Conservation (phyloP, 92 coral and sea anemone species). For the Umimayanthus chanpuru region DNA sequence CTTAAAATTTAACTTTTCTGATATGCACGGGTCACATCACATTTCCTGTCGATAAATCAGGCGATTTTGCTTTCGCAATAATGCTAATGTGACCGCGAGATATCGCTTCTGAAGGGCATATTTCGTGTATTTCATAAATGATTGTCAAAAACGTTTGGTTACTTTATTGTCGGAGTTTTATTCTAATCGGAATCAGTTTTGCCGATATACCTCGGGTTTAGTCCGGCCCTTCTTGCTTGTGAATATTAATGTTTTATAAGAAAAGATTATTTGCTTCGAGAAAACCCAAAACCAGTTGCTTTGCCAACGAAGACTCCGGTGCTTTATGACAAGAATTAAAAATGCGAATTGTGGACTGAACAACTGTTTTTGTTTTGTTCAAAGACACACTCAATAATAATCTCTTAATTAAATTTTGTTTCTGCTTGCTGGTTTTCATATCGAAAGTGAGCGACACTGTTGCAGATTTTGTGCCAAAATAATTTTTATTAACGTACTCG, state of each 20-base stretch:
- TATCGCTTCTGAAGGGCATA: background rate
- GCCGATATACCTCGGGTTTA: background rate
- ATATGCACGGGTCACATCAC: background rate
- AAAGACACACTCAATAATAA: background rate
- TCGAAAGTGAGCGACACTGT: too few species aligned
- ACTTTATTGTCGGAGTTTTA: background rate
- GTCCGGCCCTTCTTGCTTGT: background rate
- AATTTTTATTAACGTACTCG: too few species aligned
- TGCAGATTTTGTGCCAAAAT: too few species aligned
- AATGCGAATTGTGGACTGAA: background rate
- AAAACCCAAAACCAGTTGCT: background rate
- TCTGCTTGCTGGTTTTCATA: too few species aligned
- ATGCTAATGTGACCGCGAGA: background rate
- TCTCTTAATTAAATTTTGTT: background rate
- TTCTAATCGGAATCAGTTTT: background rate
- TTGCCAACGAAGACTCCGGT: background rate
- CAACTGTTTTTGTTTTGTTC: background rate
- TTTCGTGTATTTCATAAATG: background rate
- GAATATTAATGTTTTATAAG: background rate
- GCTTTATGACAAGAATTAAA: background rate
- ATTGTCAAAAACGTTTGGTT: background rate
- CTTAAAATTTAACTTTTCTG: background rate
- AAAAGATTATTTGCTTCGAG: background rate
- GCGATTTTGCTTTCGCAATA: background rate
- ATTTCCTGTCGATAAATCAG: background rate